These are phyloP conservation scores for Sceloporus tristichus DNA, from an alignment of 2,113 vertebrate species.

Conservation along the genomic window DNA sequence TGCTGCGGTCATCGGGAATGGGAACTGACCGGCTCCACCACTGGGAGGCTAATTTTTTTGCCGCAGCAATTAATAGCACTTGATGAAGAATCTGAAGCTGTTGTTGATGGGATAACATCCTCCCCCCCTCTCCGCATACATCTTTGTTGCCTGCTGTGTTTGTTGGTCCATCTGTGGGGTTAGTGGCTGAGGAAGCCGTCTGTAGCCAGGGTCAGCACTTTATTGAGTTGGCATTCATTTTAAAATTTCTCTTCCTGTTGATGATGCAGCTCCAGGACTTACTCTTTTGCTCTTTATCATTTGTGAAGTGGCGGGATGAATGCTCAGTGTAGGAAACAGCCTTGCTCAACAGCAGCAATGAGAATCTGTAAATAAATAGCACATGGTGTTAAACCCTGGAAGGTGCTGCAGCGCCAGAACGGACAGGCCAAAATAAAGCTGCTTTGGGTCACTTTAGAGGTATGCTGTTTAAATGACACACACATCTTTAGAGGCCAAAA, in stretches of 20 bases:
- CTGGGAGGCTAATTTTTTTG: constrained; percentile 22
- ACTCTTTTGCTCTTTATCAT: not conserved
- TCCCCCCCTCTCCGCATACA: not conserved
- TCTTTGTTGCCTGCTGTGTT: not conserved
- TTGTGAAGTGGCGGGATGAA: not conserved
- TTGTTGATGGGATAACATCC: not conserved
- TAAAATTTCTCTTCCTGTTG: not conserved
- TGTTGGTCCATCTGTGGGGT: not conserved
- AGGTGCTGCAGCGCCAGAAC: not conserved
- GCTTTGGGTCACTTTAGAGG: no score
- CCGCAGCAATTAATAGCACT: constrained; percentile 43
- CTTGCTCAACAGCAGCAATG: not conserved
- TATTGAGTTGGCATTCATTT: not conserved
- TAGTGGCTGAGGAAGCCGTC: not conserved
- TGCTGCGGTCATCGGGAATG: not conserved
- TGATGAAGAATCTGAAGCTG: constrained; percentile 1
- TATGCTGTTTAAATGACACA: no score
- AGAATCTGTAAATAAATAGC: not conserved
- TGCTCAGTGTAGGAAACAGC: not conserved
- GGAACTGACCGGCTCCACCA: not conserved
- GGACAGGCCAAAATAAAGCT: no score
- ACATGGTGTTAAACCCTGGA: not conserved
- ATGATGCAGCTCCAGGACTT: not conserved
- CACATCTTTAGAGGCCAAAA: no score
- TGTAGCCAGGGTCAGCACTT: no score